phyloP scores from a whole-genome alignment of 1,140 invertebrate genomes.

The Ostrea denselamellosa region DNA sequence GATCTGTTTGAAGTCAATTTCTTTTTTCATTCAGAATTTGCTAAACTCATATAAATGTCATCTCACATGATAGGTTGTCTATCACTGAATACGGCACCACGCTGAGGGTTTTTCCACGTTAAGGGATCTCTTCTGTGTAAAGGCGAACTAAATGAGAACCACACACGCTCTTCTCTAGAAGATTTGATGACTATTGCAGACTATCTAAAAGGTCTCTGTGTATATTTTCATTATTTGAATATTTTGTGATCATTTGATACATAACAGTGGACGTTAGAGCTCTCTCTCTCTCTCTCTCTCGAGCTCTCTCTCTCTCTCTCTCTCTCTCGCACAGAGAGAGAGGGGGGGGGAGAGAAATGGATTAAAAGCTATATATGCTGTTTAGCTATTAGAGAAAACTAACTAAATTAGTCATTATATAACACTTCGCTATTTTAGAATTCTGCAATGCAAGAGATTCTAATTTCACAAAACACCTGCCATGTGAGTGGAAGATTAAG shows the following conservation, averaged over 20 bases:
- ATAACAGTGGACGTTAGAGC: background rate
- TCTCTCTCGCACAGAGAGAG: background rate
- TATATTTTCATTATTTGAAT: background rate
- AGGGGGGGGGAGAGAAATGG: no score
- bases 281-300: background rate
- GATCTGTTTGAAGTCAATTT: constrained; percentile 52
- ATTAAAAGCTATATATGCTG: background rate
- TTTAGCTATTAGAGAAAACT: no score
- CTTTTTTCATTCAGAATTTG: constrained; percentile 51
- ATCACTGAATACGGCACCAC: background rate
- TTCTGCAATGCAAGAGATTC: no score
- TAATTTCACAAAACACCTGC: no score
- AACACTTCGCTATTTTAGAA: no score
- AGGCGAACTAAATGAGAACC: constrained; percentile 15
- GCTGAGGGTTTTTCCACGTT: constrained; percentile 34
- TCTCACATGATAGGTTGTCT: background rate
- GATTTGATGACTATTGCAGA: background rate
- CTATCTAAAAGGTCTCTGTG: background rate
- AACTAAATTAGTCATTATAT: no score
- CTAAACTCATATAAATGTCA: constrained; percentile 52
- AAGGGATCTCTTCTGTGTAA: constrained; percentile 9
- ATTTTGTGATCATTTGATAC: background rate
- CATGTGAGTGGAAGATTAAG: no score
- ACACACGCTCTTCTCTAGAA: background rate
- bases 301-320: background rate